These are phyloP conservation scores for Myioborus melanocephalus DNA, from an alignment of 2,797 vertebrate species.

Conservation along the genomic window DNA sequence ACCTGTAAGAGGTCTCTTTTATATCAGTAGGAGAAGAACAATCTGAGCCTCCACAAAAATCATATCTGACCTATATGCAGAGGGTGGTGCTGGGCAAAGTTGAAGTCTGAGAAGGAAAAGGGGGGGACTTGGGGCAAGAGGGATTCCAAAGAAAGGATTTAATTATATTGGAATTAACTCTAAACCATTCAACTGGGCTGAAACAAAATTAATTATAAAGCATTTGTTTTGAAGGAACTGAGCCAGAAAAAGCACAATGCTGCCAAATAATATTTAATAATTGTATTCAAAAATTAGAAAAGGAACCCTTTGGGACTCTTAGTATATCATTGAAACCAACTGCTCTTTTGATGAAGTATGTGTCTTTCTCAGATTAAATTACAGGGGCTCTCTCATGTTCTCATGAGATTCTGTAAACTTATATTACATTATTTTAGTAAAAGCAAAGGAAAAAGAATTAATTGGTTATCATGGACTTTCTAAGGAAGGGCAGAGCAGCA, in stretches of 20 bases:
- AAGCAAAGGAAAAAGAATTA: constrained; percentile 44
- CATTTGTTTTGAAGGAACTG: constrained; percentile 60
- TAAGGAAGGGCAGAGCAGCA: background rate
- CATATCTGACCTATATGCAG: background rate
- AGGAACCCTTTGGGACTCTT: constrained; percentile 35
- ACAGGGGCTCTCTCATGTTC: constrained; percentile 23
- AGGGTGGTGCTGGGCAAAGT: background rate
- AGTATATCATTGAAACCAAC: constrained; percentile 57
- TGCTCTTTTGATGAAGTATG: constrained; percentile 53
- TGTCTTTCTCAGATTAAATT: constrained; percentile 58
- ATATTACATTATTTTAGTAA: constrained; percentile 44
- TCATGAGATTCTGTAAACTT: constrained; percentile 49
- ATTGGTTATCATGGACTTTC: constrained; percentile 11
- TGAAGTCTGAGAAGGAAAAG: background rate
- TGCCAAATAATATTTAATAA: constrained; percentile 69
- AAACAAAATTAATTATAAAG: constrained; percentile 59
- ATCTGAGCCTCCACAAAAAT: background rate
- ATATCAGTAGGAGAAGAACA: background rate
- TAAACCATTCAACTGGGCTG: constrained; percentile 37
- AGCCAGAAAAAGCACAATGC: constrained; percentile 68
- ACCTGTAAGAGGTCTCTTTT: background rate
- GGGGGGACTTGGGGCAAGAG: background rate
- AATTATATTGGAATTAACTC: constrained; percentile 64
- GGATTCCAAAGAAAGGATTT: constrained; percentile 52
- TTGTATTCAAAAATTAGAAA: constrained; percentile 52